A percentile compares a stretch with the other conserved stretches of the same genome.
phyloP scores from a whole-genome alignment of 2,797 vertebrate genomes.

The Chelidonichthys spinosus region DNA sequence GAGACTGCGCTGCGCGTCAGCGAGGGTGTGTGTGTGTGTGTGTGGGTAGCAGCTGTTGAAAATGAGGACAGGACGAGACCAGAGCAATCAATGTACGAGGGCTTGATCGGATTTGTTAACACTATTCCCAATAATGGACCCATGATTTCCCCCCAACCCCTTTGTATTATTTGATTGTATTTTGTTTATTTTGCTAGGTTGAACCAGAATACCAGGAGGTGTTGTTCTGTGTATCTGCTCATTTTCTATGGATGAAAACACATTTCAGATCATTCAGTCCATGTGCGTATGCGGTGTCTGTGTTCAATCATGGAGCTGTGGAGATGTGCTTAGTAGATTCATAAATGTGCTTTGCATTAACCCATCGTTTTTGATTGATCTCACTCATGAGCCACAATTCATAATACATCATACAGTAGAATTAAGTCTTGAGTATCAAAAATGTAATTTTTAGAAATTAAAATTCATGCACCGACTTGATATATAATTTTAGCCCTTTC shows the following conservation, averaged over 20 bases:
- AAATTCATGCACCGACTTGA: slow-evolving; percentile 2
- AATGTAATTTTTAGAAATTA: background rate
- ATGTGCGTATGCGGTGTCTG: background rate
- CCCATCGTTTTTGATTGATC: background rate
- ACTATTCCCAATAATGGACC: slow-evolving; percentile 59
- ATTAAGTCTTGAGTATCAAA: background rate
- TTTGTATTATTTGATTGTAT: slow-evolving; percentile 6
- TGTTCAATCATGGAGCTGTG: slow-evolving; percentile 12
- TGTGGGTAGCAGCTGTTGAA: slow-evolving; percentile 78
- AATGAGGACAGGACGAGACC: slow-evolving; percentile 83
- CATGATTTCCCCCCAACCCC: slow-evolving; percentile 4
- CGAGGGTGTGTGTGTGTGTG: slow-evolving; percentile 62
- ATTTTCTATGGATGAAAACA: background rate
- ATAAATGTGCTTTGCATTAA: background rate
- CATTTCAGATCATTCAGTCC: background rate
- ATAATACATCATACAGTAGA: background rate
- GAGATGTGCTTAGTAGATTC: background rate
- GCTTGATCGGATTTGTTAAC: slow-evolving; percentile 79
- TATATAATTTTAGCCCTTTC: slow-evolving; percentile 2
- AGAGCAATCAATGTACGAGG: slow-evolving; percentile 86
- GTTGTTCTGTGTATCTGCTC: background rate
- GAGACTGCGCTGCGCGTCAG: slow-evolving; percentile 75
- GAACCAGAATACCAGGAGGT: slow-evolving; percentile 1
- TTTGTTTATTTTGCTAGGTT: background rate
- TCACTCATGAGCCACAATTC: background rate